phyloP scores from a whole-genome alignment of 37 sponge, comb jelly and placozoan species.

The Tethya wilhelma region DNA sequence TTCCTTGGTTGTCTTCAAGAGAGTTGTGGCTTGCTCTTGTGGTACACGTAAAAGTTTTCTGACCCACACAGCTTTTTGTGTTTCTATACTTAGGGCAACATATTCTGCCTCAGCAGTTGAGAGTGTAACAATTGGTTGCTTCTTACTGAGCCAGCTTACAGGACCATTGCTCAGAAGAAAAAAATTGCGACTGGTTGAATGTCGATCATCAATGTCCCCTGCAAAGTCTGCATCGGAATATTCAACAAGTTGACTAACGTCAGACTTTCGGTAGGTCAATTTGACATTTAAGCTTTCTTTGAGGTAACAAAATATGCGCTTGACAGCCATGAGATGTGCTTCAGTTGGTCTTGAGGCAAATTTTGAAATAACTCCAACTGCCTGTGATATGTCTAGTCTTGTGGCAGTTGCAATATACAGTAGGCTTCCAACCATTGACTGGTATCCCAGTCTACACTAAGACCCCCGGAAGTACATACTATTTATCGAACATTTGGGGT shows the following conservation, averaged over 20 bases:
- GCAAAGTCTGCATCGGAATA: slow-evolving; percentile 58
- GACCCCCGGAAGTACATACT: too few species aligned
- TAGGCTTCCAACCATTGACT: slow-evolving; percentile 50
- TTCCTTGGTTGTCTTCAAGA: too few species aligned
- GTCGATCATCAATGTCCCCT: slow-evolving; percentile 43
- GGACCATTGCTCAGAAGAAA: slow-evolving; percentile 25
- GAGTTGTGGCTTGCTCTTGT: too few species aligned
- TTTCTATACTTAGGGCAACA: too few species aligned
- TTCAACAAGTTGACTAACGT: slow-evolving; percentile 15
- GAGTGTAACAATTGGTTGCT: slow-evolving; percentile 41
- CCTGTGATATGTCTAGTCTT: too few species aligned
- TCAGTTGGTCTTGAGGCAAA: slow-evolving; percentile 20
- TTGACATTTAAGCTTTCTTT: slow-evolving; percentile 33
- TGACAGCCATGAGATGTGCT: slow-evolving; percentile 39
- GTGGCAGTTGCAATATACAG: slow-evolving; percentile 38
- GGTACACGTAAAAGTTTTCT: too few species aligned
- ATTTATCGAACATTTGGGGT: too few species aligned
- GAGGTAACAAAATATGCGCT: slow-evolving; percentile 48
- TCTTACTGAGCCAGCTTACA: slow-evolving; percentile 45
- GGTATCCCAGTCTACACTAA: slow-evolving; percentile 20
- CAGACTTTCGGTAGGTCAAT: slow-evolving; percentile 29
- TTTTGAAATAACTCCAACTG: slow-evolving; percentile 43
- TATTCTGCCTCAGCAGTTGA: slow-evolving; percentile 49
- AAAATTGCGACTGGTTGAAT: slow-evolving; percentile 42
- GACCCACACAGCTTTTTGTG: too few species aligned